phyloP scores from a whole-genome alignment of 1,140 invertebrate species.

The Drosophila sechellia region DNA sequence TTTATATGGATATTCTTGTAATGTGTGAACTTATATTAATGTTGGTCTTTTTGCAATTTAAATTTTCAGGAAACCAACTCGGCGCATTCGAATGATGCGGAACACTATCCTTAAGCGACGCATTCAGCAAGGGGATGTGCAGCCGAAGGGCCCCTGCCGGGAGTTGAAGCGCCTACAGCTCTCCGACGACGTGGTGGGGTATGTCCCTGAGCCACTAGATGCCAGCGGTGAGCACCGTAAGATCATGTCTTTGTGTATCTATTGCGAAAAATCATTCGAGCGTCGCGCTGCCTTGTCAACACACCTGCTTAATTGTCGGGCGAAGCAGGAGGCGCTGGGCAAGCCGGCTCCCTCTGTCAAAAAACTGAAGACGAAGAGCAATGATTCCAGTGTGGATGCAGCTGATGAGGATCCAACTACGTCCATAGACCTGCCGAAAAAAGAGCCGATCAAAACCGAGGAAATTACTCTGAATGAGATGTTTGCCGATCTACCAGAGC shows the following conservation, averaged over 20 bases:
- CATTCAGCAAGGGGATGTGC: constrained; percentile 71
- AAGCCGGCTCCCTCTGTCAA: constrained; percentile 60
- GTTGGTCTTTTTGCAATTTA: background rate
- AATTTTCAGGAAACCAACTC: constrained; percentile 68
- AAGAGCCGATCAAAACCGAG: constrained; percentile 6
- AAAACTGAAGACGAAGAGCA: constrained; percentile 50
- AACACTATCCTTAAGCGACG: constrained; percentile 75
- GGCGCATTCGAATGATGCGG: constrained; percentile 79
- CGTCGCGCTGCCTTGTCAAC: constrained; percentile 88
- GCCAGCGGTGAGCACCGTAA: constrained; percentile 57
- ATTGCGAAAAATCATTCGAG: constrained; percentile 89
- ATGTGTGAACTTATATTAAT: too few species aligned
- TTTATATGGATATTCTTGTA: too few species aligned
- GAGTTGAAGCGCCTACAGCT: constrained; percentile 73
- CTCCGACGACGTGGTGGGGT: constrained; percentile 64
- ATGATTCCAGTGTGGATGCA: constrained; percentile 29
- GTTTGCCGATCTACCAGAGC: constrained; percentile 62
- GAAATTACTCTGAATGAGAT: constrained; percentile 50
- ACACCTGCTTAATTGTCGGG: constrained; percentile 87
- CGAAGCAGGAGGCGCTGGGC: constrained; percentile 68
- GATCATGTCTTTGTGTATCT: constrained; percentile 86
- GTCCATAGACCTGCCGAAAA: constrained; percentile 22
- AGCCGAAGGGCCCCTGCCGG: constrained; percentile 70
- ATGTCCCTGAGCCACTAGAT: constrained; percentile 39
- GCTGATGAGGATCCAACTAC: constrained; percentile 27